Conservation (phyloP, 2,113 vertebrate species). For the Barbus barbus region DNA sequence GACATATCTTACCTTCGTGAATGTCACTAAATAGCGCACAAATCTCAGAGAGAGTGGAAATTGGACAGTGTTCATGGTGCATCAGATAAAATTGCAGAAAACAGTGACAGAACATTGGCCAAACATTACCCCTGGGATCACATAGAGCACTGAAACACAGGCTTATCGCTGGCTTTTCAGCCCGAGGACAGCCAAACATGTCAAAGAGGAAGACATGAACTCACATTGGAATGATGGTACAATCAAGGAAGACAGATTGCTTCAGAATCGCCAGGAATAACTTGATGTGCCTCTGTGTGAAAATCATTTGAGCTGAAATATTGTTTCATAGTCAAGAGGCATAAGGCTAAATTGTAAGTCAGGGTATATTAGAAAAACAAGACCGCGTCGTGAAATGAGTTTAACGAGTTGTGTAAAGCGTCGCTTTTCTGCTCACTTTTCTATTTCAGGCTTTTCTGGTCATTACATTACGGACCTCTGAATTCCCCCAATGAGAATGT, state of each 20-base stretch:
- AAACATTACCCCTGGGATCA: conserved; percentile 37
- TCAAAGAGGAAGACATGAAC: conserved; percentile 30
- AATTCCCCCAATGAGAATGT: conserved; percentile 11
- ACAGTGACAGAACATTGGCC: conserved; percentile 33
- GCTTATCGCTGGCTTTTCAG: conserved; percentile 29
- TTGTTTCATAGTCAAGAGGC: conserved; percentile 19
- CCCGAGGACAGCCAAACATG: conserved; percentile 34
- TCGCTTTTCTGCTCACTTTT: conserved; percentile 26
- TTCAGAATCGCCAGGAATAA: conserved; percentile 28
- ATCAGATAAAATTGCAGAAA: conserved; percentile 34
- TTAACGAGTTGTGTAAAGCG: conserved; percentile 6
- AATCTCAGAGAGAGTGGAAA: conserved; percentile 20
- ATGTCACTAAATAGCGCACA: conserved; percentile 31
- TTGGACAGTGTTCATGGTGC: conserved; percentile 21
- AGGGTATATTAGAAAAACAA: conserved; percentile 36
- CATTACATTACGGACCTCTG: conserved; percentile 5
- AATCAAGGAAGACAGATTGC: conserved; percentile 31
- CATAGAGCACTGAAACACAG: conserved; percentile 3
- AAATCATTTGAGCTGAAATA: conserved; percentile 34
- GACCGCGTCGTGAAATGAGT: not conserved
- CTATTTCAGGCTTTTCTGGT: conserved; percentile 15
- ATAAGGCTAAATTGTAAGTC: conserved; percentile 19
- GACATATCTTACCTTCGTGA: conserved; percentile 35
- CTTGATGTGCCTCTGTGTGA: conserved; percentile 17
- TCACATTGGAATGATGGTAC: conserved; percentile 40